These are phyloP conservation scores for Microctonus brassicae DNA, from an alignment of 2,888 invertebrate genomes.

Conservation along the genomic window DNA sequence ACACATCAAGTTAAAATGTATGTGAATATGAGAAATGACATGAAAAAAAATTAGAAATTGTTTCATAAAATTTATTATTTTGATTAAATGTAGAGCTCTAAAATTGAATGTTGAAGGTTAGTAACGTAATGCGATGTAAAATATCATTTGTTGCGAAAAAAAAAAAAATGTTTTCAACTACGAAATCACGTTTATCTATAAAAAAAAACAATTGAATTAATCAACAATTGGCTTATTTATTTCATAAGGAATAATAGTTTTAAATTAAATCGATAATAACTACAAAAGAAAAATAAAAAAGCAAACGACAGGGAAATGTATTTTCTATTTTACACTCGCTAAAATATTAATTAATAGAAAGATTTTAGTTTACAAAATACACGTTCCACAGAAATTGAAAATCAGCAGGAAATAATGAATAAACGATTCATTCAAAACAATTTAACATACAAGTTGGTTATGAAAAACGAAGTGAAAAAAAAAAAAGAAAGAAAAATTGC, in stretches of 20 bases:
- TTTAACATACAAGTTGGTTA: not conserved
- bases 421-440: no score
- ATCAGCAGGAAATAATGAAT: not conserved
- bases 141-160: slow-evolving; percentile 54
- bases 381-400: not conserved
- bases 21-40: no score
- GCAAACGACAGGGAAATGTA: not conserved
- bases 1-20: slow-evolving; percentile 22
- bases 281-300: not conserved
- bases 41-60: slow-evolving; percentile 22
- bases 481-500: slow-evolving; percentile 6
- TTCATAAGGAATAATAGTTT: slow-evolving; percentile 32
- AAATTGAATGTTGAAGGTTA: slow-evolving; percentile 31
- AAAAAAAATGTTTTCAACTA: slow-evolving; percentile 51
- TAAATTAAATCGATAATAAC: not conserved
- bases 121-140: slow-evolving; percentile 52
- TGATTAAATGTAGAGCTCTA: slow-evolving; percentile 45
- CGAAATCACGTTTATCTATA: slow-evolving; percentile 40
- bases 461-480: not conserved
- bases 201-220: slow-evolving; percentile 43
- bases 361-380: not conserved
- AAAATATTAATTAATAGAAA: not conserved
- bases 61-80: slow-evolving; percentile 35
- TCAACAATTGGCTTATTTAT: slow-evolving; percentile 41
- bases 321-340: not conserved